These are phyloP conservation scores for Caretta caretta DNA, from an alignment of 2,113 vertebrate genomes.

Conservation along the genomic window DNA sequence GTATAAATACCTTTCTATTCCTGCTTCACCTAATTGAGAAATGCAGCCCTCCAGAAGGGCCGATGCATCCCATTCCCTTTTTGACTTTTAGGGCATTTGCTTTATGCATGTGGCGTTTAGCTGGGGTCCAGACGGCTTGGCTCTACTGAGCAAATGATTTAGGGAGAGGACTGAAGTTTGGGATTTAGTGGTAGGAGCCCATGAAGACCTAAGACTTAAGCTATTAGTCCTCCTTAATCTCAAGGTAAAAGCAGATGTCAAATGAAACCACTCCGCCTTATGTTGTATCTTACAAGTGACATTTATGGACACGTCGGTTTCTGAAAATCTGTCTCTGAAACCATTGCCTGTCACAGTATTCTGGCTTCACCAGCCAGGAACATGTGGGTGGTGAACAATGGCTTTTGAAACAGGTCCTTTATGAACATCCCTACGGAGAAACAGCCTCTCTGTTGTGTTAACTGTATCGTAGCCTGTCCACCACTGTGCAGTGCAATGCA, in stretches of 20 bases:
- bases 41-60: background rate
- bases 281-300: background rate
- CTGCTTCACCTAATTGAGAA: background rate
- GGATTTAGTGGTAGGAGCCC: background rate
- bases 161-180: background rate
- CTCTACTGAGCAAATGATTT: background rate
- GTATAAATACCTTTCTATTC: rapidly evolving
- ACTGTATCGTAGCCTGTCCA: rapidly evolving
- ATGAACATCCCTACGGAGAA: background rate
- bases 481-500: background rate
- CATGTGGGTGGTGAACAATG: background rate
- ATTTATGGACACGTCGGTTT: background rate
- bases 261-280: background rate
- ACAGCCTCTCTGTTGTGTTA: background rate
- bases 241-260: background rate
- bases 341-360: background rate
- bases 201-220: background rate
- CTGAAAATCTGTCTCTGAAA: background rate
- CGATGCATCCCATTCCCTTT: background rate
- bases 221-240: background rate
- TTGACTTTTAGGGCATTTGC: background rate
- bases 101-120: background rate
- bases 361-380: background rate
- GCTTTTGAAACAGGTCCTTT: background rate
- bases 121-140: background rate